phyloP scores from a whole-genome alignment of 2,888 invertebrate genomes.

The Camponotus fellah region DNA sequence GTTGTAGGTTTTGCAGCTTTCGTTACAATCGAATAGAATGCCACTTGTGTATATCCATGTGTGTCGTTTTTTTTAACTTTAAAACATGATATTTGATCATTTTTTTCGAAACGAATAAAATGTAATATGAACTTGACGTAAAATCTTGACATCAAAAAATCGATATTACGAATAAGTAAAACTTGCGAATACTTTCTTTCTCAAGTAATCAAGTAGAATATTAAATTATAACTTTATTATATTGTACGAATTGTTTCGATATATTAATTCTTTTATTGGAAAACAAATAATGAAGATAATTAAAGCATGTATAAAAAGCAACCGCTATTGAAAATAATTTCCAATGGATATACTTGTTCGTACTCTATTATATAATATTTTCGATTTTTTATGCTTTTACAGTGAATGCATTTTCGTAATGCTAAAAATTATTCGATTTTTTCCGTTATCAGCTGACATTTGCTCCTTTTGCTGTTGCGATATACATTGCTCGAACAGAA shows the following conservation, averaged over 20 bases:
- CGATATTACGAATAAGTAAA: not conserved
- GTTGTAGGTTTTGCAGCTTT: not conserved
- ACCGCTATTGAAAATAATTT: not conserved
- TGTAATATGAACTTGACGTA: not conserved
- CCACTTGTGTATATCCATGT: not conserved
- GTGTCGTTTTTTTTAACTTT: not conserved
- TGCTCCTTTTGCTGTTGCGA: not conserved
- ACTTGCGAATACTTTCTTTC: not conserved
- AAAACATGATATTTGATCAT: not conserved
- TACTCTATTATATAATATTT: not conserved
- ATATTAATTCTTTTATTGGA: constrained; percentile 5
- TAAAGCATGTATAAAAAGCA: not conserved
- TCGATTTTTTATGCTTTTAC: not conserved
- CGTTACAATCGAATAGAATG: not conserved
- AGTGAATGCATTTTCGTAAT: not conserved
- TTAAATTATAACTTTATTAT: not conserved
- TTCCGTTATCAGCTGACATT: not conserved
- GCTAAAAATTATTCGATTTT: not conserved
- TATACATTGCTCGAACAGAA: not conserved
- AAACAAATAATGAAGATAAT: not conserved
- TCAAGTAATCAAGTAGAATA: not conserved
- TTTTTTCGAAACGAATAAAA: not conserved
- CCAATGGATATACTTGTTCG: not conserved
- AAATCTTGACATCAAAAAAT: not conserved
- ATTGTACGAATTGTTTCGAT: not conserved